Evolutionary conservation across 2,888 invertebrate species (phyloP).

Genomic region (Operophtera brumata): DNA sequence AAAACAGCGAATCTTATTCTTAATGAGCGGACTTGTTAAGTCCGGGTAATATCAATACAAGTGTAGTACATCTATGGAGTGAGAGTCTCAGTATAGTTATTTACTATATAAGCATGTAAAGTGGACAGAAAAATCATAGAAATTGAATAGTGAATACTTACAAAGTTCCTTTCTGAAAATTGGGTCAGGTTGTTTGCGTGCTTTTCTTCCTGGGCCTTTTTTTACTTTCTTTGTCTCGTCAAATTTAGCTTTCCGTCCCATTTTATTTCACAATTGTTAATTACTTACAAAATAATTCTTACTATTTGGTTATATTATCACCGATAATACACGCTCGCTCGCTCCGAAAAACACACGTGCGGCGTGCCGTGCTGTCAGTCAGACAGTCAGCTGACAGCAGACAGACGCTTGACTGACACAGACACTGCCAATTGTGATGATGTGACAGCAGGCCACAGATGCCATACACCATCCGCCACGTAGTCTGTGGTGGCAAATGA

Average conservation of each 20-base stretch:
- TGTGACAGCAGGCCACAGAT: no score
- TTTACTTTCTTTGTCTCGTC: constrained; percentile 84
- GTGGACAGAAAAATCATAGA: background rate
- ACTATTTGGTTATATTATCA: constrained; percentile 5
- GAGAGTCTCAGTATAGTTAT: no score
- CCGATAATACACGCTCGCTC: background rate
- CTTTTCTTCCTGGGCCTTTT: constrained; percentile 92
- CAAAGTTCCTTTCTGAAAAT: constrained; percentile 81
- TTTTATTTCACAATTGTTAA: constrained; percentile 57
- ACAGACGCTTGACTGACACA: no score
- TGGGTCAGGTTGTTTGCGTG: constrained; percentile 93
- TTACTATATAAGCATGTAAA: background rate
- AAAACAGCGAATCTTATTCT: no score
- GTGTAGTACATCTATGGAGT: no score
- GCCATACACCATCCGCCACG: no score
- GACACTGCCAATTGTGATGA: no score
- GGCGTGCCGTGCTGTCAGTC: background rate
- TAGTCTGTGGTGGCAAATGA: no score
- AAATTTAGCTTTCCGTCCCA: constrained; percentile 94
- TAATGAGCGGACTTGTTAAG: no score
- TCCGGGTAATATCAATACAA: no score
- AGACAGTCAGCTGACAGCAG: no score
- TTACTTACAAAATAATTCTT: background rate
- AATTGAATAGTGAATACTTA: constrained; percentile 45
- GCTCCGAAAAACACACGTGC: constrained; percentile 7